Evolutionary conservation across 2,888 invertebrate species (phyloP).

Genomic region (Saturnia japonica): DNA sequence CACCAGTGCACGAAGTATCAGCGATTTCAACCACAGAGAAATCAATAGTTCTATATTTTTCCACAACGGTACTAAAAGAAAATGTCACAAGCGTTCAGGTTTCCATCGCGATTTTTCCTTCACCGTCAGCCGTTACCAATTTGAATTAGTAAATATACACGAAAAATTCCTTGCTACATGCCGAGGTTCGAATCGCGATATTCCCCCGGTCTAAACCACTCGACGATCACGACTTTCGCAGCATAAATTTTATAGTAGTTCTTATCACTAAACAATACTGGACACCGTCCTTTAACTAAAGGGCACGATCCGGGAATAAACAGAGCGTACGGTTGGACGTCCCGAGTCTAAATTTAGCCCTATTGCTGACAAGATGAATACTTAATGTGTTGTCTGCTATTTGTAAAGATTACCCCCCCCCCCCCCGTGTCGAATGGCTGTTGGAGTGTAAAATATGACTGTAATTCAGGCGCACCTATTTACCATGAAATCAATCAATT

Average conservation of each 20-base stretch:
- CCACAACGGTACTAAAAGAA: too few relatives aligned
- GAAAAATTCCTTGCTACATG: too few relatives aligned
- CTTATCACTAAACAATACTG: not conserved
- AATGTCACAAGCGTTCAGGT: too few relatives aligned
- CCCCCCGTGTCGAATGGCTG: not conserved
- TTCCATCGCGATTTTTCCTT: too few relatives aligned
- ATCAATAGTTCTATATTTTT: too few relatives aligned
- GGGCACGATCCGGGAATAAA: not conserved
- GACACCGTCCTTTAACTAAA: not conserved
- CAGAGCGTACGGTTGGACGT: not conserved
- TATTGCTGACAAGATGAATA: not conserved
- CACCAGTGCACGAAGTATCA: too few relatives aligned
- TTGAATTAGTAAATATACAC: too few relatives aligned
- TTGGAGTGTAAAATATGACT: not conserved
- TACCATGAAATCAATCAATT: not conserved
- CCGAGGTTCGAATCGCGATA: too few relatives aligned
- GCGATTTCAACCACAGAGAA: too few relatives aligned
- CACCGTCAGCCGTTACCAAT: too few relatives aligned
- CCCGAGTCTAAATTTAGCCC: not conserved
- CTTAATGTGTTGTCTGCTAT: not conserved
- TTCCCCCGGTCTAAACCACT: too few relatives aligned
- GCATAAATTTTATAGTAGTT: not conserved
- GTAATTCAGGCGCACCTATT: not conserved
- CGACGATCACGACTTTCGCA: too few relatives aligned
- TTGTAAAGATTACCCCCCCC: not conserved